Conservation (phyloP, 37 sponge, comb jelly and placozoan species). For the Beroe ovata region DNA sequence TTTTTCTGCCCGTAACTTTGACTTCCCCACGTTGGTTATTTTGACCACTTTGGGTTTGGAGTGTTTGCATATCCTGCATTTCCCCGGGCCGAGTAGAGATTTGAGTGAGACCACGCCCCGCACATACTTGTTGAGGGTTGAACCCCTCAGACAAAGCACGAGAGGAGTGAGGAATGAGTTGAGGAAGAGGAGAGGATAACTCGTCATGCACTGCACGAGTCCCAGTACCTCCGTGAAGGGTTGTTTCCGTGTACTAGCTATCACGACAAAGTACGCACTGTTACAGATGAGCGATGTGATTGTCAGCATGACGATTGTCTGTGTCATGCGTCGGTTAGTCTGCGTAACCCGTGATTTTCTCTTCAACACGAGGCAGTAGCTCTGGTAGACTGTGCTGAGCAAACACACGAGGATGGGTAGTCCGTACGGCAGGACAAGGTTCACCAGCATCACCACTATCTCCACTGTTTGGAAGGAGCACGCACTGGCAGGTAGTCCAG, state of each 20-base stretch:
- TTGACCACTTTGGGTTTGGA: not conserved
- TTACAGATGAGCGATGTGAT: not conserved
- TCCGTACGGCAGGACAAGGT: conserved; percentile 40
- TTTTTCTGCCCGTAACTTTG: not conserved
- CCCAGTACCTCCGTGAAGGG: not conserved
- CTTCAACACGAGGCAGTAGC: not conserved
- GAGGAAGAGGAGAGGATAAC: conserved; percentile 23
- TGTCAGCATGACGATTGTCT: conserved; percentile 30
- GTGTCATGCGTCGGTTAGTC: not conserved
- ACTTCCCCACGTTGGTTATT: not conserved
- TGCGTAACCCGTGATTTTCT: not conserved
- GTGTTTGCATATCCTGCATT: not conserved
- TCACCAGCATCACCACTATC: not conserved
- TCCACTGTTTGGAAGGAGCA: not conserved
- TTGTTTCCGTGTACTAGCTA: not conserved
- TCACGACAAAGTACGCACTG: not conserved
- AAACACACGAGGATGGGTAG: conserved; percentile 10
- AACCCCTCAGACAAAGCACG: conserved; percentile 5
- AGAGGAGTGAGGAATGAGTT: conserved; percentile 23
- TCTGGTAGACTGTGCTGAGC: conserved; percentile 17
- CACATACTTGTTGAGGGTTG: conserved; percentile 16
- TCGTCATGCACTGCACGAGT: not conserved
- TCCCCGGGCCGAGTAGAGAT: not conserved
- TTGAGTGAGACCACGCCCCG: not conserved
- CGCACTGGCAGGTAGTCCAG: not conserved